These are phyloP conservation scores for Octodon degus DNA, from an alignment of 2,113 vertebrate genomes.

Conservation along the genomic window DNA sequence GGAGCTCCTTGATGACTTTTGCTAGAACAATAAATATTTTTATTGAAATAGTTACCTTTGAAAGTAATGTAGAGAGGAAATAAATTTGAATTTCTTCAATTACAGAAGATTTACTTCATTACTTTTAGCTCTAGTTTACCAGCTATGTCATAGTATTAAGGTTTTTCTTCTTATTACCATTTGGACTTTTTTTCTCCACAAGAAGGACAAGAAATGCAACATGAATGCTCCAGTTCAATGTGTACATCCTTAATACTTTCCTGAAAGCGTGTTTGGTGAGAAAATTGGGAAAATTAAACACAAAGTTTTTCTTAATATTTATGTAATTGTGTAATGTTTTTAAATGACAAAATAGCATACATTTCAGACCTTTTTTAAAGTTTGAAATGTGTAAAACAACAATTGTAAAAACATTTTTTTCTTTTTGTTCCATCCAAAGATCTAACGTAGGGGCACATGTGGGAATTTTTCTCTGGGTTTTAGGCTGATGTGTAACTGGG, in stretches of 20 bases:
- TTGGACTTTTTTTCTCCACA: neutral
- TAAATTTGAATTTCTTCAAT: neutral
- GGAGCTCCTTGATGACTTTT: constrained; percentile 9
- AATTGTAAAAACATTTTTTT: neutral
- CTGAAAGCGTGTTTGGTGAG: neutral
- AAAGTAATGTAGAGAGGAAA: neutral
- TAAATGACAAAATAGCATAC: neutral
- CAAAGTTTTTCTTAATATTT: neutral
- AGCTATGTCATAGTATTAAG: neutral
- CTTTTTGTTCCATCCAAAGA: neutral
- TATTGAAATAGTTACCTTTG: constrained; percentile 37
- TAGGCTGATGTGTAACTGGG: neutral
- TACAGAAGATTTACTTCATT: neutral
- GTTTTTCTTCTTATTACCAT: neutral
- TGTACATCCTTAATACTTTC: neutral
- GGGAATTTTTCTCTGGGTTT: neutral
- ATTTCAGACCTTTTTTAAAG: neutral
- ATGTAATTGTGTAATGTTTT: neutral
- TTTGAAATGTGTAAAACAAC: neutral
- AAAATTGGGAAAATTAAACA: neutral
- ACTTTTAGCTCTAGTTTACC: constrained; percentile 1
- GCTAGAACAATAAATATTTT: constrained; percentile 47
- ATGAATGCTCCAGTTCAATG: neutral
- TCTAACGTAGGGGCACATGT: neutral
- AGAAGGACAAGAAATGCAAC: neutral